These are phyloP conservation scores for Orthosia gothica DNA, from an alignment of 2,888 invertebrate genomes.

Conservation along the genomic window DNA sequence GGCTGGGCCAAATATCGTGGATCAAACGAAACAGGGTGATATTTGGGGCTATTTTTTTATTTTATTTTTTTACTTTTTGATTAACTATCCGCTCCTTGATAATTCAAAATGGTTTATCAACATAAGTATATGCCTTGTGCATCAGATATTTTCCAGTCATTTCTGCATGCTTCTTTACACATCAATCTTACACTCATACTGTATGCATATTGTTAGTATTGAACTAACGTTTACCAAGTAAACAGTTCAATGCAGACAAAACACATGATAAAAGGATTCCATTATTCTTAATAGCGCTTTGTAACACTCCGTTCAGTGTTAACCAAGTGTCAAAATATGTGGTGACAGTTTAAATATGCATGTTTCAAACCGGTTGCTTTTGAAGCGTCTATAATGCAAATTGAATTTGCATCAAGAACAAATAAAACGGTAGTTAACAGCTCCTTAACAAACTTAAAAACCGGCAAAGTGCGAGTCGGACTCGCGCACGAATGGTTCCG, in stretches of 20 bases:
- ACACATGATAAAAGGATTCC: conserved; percentile 27
- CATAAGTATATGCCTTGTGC: background rate
- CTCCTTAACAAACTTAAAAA: conserved; percentile 2
- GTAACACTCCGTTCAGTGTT: conserved; percentile 35
- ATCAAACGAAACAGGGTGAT: too few relatives aligned
- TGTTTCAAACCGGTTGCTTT: conserved; percentile 16
- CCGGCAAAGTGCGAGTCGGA: too few relatives aligned
- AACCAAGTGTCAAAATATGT: conserved; percentile 39
- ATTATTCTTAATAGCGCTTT: conserved; percentile 41
- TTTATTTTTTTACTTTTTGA: too few relatives aligned
- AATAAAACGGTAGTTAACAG: conserved; percentile 2
- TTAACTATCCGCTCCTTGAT: too few relatives aligned
- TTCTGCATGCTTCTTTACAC: background rate
- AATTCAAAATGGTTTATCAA: background rate
- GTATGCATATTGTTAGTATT: background rate
- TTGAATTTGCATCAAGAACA: conserved; percentile 29
- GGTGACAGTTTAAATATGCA: conserved; percentile 40
- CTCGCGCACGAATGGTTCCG: too few relatives aligned
- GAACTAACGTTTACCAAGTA: conserved; percentile 16
- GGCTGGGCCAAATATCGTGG: too few relatives aligned
- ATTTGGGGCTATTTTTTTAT: too few relatives aligned
- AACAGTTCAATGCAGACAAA: conserved; percentile 32
- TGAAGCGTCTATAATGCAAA: conserved; percentile 3
- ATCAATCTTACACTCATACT: background rate
- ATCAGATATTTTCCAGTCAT: background rate